phyloP scores from a whole-genome alignment of 2,797 vertebrate genomes.

The Rhynchotus rufescens region DNA sequence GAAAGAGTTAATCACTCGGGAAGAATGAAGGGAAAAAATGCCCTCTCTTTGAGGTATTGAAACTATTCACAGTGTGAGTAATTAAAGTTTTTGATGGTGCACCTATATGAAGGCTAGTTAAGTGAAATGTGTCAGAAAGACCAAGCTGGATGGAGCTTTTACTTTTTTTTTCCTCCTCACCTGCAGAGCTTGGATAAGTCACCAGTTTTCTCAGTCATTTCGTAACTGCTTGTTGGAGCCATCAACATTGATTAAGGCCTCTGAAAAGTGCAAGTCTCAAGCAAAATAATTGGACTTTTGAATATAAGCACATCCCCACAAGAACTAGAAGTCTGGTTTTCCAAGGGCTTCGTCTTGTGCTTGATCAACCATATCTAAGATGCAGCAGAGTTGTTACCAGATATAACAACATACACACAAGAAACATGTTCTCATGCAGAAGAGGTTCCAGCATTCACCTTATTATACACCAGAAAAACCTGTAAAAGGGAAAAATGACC shows the following conservation, averaged over 20 bases:
- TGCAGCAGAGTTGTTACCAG: not conserved
- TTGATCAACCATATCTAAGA: accelerated
- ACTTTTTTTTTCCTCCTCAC: not conserved
- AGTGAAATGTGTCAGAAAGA: not conserved
- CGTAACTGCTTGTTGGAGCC: not conserved
- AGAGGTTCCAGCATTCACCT: not conserved
- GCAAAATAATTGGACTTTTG: not conserved
- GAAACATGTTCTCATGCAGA: not conserved
- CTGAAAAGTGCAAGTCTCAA: not conserved
- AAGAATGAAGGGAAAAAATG: not conserved
- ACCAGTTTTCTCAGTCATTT: not conserved
- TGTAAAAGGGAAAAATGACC: not conserved
- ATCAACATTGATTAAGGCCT: not conserved
- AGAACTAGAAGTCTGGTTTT: not conserved
- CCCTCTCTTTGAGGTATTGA: not conserved
- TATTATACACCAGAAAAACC: not conserved
- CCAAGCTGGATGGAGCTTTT: not conserved
- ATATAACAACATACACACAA: not conserved
- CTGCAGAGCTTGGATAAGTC: not conserved
- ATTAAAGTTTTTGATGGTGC: slow-evolving; percentile 16
- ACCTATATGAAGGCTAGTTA: not conserved
- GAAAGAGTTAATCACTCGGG: not conserved
- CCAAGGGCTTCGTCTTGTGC: not conserved
- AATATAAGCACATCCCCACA: not conserved
- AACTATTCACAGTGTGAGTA: not conserved